Evolutionary conservation across 1,140 invertebrate genomes (phyloP).

Genomic region (Maniola jurtina): DNA sequence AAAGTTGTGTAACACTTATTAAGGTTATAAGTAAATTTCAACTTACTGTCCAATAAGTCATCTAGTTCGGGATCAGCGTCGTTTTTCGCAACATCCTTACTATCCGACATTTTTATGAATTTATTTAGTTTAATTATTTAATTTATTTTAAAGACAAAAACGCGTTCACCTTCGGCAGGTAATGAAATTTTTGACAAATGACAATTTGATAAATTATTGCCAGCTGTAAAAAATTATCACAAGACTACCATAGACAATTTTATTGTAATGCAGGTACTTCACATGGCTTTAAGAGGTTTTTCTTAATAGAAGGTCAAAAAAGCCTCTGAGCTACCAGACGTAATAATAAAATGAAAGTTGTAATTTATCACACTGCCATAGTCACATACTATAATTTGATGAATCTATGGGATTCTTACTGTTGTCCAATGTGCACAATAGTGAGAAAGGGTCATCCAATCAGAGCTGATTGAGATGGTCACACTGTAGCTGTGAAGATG

Average conservation of each 20-base stretch:
- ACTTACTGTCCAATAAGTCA: conserved; percentile 71
- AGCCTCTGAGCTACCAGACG: no score
- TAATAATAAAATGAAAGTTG: no score
- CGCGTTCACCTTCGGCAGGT: background rate
- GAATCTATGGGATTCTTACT: no score
- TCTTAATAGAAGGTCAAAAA: no score
- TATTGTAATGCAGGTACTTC: background rate
- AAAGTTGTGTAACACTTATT: conserved; percentile 50
- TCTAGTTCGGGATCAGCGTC: conserved; percentile 66
- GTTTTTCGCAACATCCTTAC: conserved; percentile 57
- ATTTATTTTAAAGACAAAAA: background rate
- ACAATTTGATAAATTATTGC: conserved; percentile 14
- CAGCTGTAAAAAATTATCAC: conserved; percentile 23
- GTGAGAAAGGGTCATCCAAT: no score
- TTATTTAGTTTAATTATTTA: conserved; percentile 8
- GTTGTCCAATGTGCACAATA: no score
- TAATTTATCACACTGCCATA: no score
- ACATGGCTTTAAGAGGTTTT: background rate
- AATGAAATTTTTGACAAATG: background rate
- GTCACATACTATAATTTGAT: no score
- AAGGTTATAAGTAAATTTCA: conserved; percentile 35
- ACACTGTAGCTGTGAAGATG: no score
- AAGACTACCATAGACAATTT: conserved; percentile 20
- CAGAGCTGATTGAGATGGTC: no score
- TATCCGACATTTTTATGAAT: conserved; percentile 57